Evolutionary conservation across 2,888 invertebrate species (phyloP).

Genomic region (Chrysolina oricalcia): DNA sequence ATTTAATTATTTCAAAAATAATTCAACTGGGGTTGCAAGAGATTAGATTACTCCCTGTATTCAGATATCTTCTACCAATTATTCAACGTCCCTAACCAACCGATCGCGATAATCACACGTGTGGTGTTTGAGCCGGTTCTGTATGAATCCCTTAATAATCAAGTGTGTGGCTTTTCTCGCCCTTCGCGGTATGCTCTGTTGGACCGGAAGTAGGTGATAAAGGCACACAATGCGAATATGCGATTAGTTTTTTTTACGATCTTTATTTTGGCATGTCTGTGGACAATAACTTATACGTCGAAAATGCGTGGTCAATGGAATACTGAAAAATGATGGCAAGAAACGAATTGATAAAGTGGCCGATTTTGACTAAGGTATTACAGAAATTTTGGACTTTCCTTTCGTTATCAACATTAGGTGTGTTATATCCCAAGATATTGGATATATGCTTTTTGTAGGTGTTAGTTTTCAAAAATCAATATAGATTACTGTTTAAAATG

Average conservation of each 20-base stretch:
- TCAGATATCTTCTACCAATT: no score
- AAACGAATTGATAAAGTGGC: neutral
- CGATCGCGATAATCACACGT: no score
- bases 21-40: no score
- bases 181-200: slow-evolving; percentile 55
- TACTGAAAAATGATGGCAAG: neutral
- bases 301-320: slow-evolving; percentile 25
- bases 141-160: slow-evolving; percentile 53
- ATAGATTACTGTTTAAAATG: no score
- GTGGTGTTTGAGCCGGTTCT: slow-evolving; percentile 27
- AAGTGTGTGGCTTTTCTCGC: slow-evolving; percentile 52
- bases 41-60: no score
- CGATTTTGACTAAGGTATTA: neutral
- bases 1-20: no score
- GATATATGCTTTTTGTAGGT: no score
- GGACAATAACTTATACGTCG: slow-evolving; percentile 43
- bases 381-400: no score
- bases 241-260: slow-evolving; percentile 62
- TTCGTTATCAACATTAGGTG: no score
- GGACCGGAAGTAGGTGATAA: slow-evolving; percentile 64
- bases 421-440: no score
- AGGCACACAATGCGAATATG: slow-evolving; percentile 63
- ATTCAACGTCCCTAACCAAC: no score
- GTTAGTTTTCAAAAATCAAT: no score
- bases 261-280: slow-evolving; percentile 45